Evolutionary conservation across 2,888 invertebrate genomes (phyloP), one percentile per base, ranked within the genome.

Genomic region (Mycalesis mineus): DNA sequence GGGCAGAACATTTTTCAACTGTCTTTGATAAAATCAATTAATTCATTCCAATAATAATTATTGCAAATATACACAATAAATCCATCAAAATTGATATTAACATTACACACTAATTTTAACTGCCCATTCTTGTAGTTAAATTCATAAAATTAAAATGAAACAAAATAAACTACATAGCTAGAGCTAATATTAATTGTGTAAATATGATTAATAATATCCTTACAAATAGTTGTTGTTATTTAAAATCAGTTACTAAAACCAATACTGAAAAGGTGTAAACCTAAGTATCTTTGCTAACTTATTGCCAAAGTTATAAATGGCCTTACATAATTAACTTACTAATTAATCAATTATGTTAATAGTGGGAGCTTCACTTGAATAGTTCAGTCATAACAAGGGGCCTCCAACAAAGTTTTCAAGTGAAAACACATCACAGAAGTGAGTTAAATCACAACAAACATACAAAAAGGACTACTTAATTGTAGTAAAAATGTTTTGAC

Each of bases 261-360:
- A 88, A 88, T 88, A 88, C 88, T 88, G 88, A 82, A 80, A 77
- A 80, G 88, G 85, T 82, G 82, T 73, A 74, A 45, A 72, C 74
- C 75, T 82, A 82, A 73, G 74, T 84, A 80, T 78, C 74, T 74
- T 79, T 70, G 72, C 78, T 79, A 79, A 77, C 76, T 86, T 86
- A 87, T 86, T 87, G 86, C 88, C 87, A 77, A 74, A 74, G 78
- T 82, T 82, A 80, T 79, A 67, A 71, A 73, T 72, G 78, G 79
- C 78, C 68, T 67, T 69, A 65, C 58, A 68, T 66, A 69, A 68
- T 65, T 68, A 70, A 62, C 66, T 68, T 60, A 68, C 63, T 68
- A 39, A 55, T 45, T 41, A 41, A 13, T 50, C 8, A 48, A 55
- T 55, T 39, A 57, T 42, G 51, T 48, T 55, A 13, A 39, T 40